Conservation (phyloP, 2,797 vertebrate genomes). For the Nannoperca australis region DNA sequence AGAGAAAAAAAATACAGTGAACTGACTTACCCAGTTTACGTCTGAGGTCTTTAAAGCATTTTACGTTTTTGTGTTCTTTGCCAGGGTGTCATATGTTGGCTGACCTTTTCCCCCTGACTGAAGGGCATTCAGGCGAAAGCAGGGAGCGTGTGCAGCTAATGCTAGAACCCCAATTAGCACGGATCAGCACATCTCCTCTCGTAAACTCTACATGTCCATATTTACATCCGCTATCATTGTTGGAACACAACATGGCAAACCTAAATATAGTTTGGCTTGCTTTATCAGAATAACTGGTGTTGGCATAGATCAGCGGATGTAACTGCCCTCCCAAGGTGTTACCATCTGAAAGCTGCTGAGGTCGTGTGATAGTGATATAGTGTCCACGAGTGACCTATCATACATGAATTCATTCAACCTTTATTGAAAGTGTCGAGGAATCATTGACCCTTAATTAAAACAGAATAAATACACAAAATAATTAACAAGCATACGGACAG, state of each 20-base stretch:
- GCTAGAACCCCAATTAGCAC: slow-evolving; percentile 20
- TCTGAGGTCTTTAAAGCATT: neutral
- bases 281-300: slow-evolving; percentile 54
- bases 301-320: slow-evolving; percentile 63
- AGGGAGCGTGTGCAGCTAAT: neutral
- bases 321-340: slow-evolving; percentile 57
- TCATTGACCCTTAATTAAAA: too few relatives aligned
- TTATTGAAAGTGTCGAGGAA: too few relatives aligned
- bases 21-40: neutral
- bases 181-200: slow-evolving; percentile 28
- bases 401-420: too few relatives aligned
- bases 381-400: too few relatives aligned
- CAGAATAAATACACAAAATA: too few relatives aligned
- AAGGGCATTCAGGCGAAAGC: neutral
- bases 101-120: slow-evolving; percentile 20
- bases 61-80: neutral
- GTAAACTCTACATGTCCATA: slow-evolving; percentile 2
- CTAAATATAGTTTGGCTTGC: slow-evolving; percentile 64
- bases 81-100: slow-evolving; percentile 21
- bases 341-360: slow-evolving; percentile 70
- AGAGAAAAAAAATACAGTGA: neutral
- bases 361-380: slow-evolving; percentile 1
- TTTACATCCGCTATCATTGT: neutral
- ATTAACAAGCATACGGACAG: too few relatives aligned
- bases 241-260: slow-evolving; percentile 39